These are phyloP conservation scores for Halcyon chelicuti DNA, from an alignment of 2,797 vertebrate genomes.

Conservation along the genomic window DNA sequence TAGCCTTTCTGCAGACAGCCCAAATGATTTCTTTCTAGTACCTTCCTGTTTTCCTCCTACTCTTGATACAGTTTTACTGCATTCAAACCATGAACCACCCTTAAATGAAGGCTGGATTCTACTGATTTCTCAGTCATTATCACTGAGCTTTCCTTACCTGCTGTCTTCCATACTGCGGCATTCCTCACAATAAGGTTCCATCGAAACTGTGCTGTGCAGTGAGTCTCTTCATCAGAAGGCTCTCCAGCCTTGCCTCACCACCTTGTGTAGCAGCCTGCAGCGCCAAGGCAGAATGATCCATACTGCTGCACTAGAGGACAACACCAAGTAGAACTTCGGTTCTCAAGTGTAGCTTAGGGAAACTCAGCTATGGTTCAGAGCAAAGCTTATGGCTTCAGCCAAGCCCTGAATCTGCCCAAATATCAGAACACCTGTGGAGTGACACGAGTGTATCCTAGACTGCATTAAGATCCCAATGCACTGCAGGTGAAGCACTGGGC, in stretches of 20 bases:
- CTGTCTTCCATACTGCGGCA: neutral
- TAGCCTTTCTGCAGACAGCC: neutral
- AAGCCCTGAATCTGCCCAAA: neutral
- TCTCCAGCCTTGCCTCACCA: neutral
- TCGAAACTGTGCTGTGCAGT: accelerated
- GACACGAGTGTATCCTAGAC: neutral
- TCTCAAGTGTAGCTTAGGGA: neutral
- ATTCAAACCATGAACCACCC: neutral
- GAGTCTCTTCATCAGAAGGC: neutral
- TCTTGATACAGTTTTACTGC: neutral
- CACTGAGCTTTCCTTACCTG: neutral
- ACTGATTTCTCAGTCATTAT: neutral
- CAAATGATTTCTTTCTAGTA: neutral
- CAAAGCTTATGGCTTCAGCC: neutral
- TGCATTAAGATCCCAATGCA: neutral
- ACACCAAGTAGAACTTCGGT: accelerated
- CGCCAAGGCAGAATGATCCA: accelerated
- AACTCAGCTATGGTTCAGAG: neutral
- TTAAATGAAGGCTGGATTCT: neutral
- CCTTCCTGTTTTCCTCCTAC: neutral
- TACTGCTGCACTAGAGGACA: accelerated
- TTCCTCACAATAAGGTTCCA: neutral
- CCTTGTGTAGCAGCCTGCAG: neutral
- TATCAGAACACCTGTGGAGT: neutral
- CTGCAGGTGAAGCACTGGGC: neutral